Base-by-base conservation (phyloP, 2,797 vertebrate genomes). In the Podarcis lilfordi region DNA sequence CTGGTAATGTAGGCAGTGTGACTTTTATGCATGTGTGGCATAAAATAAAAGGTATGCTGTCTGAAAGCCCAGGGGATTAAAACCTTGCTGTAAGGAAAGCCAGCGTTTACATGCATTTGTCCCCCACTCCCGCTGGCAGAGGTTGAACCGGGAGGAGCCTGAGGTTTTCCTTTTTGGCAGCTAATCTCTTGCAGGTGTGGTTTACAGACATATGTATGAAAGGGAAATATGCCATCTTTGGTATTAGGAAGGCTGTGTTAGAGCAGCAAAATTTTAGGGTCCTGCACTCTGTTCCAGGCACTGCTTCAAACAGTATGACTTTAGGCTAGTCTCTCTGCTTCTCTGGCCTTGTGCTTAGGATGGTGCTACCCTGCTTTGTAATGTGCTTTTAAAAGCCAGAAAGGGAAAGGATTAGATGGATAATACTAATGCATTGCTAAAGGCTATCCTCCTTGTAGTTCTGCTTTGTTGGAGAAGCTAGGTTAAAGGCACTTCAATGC, bases 181-280 rank as follows among this genome's bases (percentile, higher is more conserved):
- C 80, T 89, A 89, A 89, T 85, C 71, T 85, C n/a, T 89, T 81
- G 69, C 84, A 86, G 71, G 88, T 89, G 84, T 86, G 71, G 59
- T 43, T 86, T 85, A 75, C 59, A 85, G n/a, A 72, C 68, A 76
- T 74, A 37, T 74, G 55, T 82, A n/a, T 29, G 17, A 40, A 37
- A 37, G 10, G 40, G 21, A 66, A 68, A 86, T 50, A 29, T 76
- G 78, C n/a, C 81, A 66, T 69, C 71, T 29, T 74, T 55, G 81
- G 27, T 55, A 5, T 71, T 84, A 71, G 43, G n/a, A 40, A 84
- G 50, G 25, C 29, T 37, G 64, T 80, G 77, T 82, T 66, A 64
- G 55, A 77, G 40, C 71, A 50, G 64, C 19, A 69, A 15, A 25
- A 35, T 50, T 27, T 75, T 64, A 32, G 29, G 10, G 17, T 81